Percentiles rank a stretch among this genome's conserved stretches.
Evolutionary conservation across 1,140 invertebrate species (phyloP).

Genomic region (Lordiphosa mommai): DNA sequence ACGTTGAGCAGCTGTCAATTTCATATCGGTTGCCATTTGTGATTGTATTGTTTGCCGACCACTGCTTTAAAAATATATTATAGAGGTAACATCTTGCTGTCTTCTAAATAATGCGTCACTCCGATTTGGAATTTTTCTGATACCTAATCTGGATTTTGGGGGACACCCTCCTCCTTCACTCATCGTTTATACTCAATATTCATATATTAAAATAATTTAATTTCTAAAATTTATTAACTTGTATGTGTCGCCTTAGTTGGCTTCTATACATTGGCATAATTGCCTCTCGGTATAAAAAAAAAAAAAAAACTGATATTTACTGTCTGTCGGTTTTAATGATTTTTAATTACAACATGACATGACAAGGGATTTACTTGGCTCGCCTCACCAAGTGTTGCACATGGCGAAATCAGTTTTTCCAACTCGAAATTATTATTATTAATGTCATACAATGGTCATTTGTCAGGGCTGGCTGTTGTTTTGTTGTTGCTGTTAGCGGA

Average conservation of each 20-base stretch:
- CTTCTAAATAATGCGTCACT: too few species aligned
- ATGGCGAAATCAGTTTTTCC: slow-evolving; percentile 54
- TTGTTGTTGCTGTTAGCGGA: slow-evolving; percentile 28
- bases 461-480: slow-evolving; percentile 48
- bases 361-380: slow-evolving; percentile 65
- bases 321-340: slow-evolving; percentile 44
- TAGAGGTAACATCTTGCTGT: too few species aligned
- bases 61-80: too few species aligned
- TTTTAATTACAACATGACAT: slow-evolving; percentile 75
- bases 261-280: not conserved
- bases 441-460: slow-evolving; percentile 69
- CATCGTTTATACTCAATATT: too few species aligned
- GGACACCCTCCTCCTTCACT: too few species aligned
- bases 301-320: slow-evolving; percentile 21
- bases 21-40: too few species aligned
- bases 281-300: not conserved
- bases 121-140: too few species aligned
- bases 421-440: slow-evolving; percentile 73
- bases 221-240: too few species aligned
- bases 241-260: not conserved
- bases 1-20: too few species aligned
- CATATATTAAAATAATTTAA: too few species aligned
- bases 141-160: too few species aligned
- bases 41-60: too few species aligned
- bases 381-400: slow-evolving; percentile 55